phyloP scores from a whole-genome alignment of 2,113 vertebrate species.

The Dromiciops gliroides region DNA sequence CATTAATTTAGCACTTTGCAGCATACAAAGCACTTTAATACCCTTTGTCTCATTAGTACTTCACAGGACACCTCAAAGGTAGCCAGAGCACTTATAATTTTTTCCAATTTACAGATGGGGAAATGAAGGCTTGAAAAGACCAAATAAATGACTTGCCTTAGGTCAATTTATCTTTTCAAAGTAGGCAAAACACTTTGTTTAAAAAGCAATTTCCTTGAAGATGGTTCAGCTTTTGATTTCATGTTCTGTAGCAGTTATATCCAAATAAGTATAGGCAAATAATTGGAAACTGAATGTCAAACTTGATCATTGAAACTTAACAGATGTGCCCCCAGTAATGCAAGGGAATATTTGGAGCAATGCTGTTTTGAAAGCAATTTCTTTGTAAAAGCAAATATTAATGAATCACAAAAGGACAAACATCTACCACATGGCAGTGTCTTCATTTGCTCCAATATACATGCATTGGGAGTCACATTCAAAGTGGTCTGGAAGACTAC shows the following conservation, averaged over 20 bases:
- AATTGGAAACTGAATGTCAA: constrained; percentile 28
- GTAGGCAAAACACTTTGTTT: constrained; percentile 62
- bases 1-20: neutral
- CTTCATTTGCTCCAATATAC: constrained; percentile 74
- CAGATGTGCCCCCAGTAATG: constrained; percentile 3
- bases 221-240: constrained; percentile 15
- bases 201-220: constrained; percentile 16
- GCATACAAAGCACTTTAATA: neutral
- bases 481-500: constrained; percentile 73
- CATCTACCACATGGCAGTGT: constrained; percentile 58
- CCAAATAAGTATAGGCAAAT: constrained; percentile 39
- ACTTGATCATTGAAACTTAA: constrained; percentile 42
- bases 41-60: neutral
- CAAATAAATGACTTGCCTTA: neutral
- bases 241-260: neutral
- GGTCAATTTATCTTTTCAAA: constrained; percentile 64
- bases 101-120: neutral
- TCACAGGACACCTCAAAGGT: neutral
- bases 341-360: constrained; percentile 33
- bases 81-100: neutral
- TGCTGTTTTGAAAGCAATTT: constrained; percentile 45
- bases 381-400: constrained; percentile 57
- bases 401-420: constrained; percentile 51
- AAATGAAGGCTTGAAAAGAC: neutral
- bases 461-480: constrained; percentile 67